Percentiles rank a stretch among this genome's conserved stretches.
phyloP scores from a whole-genome alignment of 1,140 invertebrate species.

The Hylaeus anthracinus region DNA sequence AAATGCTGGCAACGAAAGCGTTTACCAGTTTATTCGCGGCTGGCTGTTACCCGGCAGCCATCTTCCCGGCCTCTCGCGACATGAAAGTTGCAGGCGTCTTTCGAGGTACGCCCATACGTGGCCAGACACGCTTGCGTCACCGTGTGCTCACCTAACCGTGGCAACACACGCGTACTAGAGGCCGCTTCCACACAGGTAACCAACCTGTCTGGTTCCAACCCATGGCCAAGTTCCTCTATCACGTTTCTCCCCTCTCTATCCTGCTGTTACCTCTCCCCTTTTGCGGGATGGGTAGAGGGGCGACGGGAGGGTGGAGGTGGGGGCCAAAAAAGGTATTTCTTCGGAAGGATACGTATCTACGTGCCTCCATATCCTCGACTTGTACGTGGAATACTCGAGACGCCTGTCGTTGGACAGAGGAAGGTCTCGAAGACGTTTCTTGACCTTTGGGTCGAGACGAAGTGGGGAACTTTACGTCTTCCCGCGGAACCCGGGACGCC shows the following conservation, averaged over 20 bases:
- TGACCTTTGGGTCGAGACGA: constrained; percentile 25
- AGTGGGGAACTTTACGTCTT: background rate
- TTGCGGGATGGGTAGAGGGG: constrained; percentile 18
- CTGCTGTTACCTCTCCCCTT: background rate
- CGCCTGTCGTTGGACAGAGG: constrained; percentile 52
- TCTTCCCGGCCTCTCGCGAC: constrained; percentile 66
- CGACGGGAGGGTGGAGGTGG: constrained; percentile 32
- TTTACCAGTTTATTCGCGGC: constrained; percentile 71
- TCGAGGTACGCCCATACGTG: constrained; percentile 69
- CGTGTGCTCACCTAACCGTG: constrained; percentile 25
- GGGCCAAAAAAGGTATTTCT: constrained; percentile 51
- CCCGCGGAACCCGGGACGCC: background rate
- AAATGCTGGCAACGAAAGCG: constrained; percentile 64
- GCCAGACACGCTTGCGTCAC: constrained; percentile 30
- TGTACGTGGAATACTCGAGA: constrained; percentile 74
- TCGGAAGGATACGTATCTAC: constrained; percentile 74
- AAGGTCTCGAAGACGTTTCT: constrained; percentile 22
- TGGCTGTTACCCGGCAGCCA: constrained; percentile 69
- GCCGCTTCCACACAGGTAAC: constrained; percentile 56
- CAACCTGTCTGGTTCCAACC: constrained; percentile 67
- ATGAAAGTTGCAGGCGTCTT: constrained; percentile 73
- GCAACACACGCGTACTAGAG: constrained; percentile 44
- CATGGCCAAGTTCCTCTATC: constrained; percentile 71
- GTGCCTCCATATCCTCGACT: constrained; percentile 66
- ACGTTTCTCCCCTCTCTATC: constrained; percentile 50